A percentile compares a stretch with the other conserved stretches of the same genome.
phyloP scores from a whole-genome alignment of 2,113 vertebrate species.

The Malurus cyaneus region DNA sequence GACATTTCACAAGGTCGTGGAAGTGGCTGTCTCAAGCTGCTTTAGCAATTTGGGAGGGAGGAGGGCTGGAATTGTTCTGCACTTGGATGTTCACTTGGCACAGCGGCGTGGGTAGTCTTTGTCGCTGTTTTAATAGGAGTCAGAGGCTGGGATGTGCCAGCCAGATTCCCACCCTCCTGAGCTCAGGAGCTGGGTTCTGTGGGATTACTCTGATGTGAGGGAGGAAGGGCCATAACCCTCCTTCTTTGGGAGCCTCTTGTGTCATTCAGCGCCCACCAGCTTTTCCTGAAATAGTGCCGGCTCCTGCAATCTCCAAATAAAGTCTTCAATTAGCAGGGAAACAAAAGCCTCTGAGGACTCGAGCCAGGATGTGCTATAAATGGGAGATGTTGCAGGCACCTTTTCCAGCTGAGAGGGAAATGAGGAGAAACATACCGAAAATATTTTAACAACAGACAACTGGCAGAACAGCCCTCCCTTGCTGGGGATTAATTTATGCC shows the following conservation, averaged over 20 bases:
- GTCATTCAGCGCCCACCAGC: background rate
- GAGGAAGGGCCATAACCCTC: background rate
- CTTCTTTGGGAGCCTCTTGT: background rate
- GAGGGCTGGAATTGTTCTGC: conserved; percentile 50
- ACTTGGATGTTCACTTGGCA: conserved; percentile 43
- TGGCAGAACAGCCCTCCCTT: background rate
- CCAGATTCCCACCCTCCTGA: background rate
- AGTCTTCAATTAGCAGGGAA: background rate
- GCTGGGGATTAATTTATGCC: background rate
- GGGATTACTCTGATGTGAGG: background rate
- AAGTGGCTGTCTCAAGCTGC: conserved; percentile 53
- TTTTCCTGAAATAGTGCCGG: background rate
- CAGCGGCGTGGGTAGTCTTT: background rate
- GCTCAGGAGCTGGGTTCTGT: background rate
- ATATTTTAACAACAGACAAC: background rate
- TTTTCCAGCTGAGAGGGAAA: background rate
- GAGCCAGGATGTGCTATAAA: background rate
- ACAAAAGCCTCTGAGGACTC: conserved; percentile 11
- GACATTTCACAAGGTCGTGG: conserved; percentile 67
- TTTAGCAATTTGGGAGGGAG: conserved; percentile 38
- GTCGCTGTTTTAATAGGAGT: background rate
- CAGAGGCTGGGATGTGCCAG: background rate
- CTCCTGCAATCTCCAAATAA: conserved; percentile 18
- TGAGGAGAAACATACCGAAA: background rate
- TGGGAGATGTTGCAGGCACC: background rate